Evolutionary conservation across 2,797 vertebrate species (phyloP).

Genomic region (Parauchenoglanis ngamensis): DNA sequence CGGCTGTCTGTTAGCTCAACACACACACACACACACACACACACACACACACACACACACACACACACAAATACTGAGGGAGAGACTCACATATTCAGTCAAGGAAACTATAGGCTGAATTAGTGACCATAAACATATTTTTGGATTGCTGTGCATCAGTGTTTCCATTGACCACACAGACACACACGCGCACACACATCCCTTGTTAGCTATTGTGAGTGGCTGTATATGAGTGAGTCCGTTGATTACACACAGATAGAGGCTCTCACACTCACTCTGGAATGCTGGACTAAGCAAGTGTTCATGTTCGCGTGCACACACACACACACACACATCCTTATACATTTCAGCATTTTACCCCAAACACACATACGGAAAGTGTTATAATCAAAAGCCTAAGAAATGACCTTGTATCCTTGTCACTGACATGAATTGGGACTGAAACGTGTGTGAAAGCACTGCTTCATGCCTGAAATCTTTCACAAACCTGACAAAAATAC

Average conservation of each 20-base stretch:
- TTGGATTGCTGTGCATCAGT: slow-evolving; percentile 11
- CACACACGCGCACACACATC: background rate
- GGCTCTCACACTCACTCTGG: background rate
- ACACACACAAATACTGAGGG: background rate
- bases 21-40: background rate
- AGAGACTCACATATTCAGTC: slow-evolving; percentile 12
- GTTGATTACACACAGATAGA: background rate
- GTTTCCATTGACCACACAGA: background rate
- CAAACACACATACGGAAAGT: slow-evolving; percentile 11
- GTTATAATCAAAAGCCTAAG: background rate
- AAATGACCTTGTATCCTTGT: slow-evolving; percentile 12
- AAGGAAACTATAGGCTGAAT: background rate
- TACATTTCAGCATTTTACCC: slow-evolving; percentile 14
- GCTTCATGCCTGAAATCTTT: background rate
- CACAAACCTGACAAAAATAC: slow-evolving; percentile 16
- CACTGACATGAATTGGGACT: background rate
- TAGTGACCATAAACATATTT: slow-evolving; percentile 1
- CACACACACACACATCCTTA: background rate
- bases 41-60: no score
- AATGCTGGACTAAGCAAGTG: background rate
- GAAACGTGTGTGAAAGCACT: background rate
- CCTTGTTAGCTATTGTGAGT: slow-evolving; percentile 16
- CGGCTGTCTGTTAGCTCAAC: slow-evolving; percentile 62
- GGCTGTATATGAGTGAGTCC: slow-evolving; percentile 14
- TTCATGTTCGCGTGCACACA: background rate